Evolutionary conservation across 2,797 vertebrate genomes (phyloP), one percentile per base, ranked within the genome.

Genomic region (Luscinia megarhynchos): DNA sequence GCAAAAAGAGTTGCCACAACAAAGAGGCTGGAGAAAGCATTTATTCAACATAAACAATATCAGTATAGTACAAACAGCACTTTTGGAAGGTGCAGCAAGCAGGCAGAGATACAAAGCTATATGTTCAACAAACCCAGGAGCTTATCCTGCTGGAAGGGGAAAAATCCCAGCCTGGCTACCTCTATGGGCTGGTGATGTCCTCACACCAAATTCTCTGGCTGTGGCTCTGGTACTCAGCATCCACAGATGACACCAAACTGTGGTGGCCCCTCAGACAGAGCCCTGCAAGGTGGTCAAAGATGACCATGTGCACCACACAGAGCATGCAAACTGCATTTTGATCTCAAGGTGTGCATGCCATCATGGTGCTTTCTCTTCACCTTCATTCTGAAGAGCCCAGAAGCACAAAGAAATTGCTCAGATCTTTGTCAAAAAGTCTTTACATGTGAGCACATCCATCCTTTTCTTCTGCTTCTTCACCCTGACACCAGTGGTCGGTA

Each of bases 31-130:
- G 32, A 95, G 77, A 95, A 94, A 79, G 67, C 29, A 91, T 96
- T 96, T 96, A 96, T 96, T 96, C 83, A 88, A 59, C 58, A 88
- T 88, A 93, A 95, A 94, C 80, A 94, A 3, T 86, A 91, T 79
- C 91, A 87, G 53, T 63, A 78, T 17, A 90, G 69, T 81, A 96
- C 74, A 94, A 94, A 91, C 66, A 93, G 29, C 32, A 63, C 63
- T 90, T 93, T 40, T 89, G 77, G 48, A 93, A 86, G 51, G 43
- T 45, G 48, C 4, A 95, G 81, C 58, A 82, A 88, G 73, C 46
- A 74, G 43, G 54, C 38, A 94, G 77, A 90, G 59, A 86, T 88
- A 87, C 9, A 80, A 61, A 77, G 70, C 38, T 91, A 41, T 0
- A 1, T 45, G 59, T 55, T 30, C 48, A 34, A 79, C 80, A 82